Evolutionary conservation across 2,113 vertebrate genomes (phyloP).

Genomic region (Petroica traversi): DNA sequence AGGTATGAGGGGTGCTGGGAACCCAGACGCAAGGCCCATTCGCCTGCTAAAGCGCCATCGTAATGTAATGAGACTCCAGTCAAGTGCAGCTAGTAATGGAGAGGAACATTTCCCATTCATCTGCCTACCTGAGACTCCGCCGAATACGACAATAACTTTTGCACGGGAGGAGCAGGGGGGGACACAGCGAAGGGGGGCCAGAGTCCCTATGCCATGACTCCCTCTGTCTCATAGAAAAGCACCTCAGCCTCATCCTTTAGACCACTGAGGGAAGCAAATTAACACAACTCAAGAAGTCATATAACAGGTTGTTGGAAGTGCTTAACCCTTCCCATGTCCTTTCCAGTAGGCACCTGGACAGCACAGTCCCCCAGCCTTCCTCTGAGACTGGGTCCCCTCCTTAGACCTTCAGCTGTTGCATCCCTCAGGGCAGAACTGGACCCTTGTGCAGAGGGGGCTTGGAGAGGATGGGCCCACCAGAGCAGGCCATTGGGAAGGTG

Average conservation of each 20-base stretch:
- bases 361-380: background rate
- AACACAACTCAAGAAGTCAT: background rate
- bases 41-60: slow-evolving; percentile 92
- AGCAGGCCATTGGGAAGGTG: background rate
- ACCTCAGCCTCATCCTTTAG: slow-evolving; percentile 18
- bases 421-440: background rate
- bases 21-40: slow-evolving; percentile 91
- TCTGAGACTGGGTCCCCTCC: background rate
- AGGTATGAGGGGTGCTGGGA: slow-evolving; percentile 92
- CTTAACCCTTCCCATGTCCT: background rate
- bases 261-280: background rate
- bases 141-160: slow-evolving; percentile 86
- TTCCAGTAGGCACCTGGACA: background rate
- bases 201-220: slow-evolving; percentile 16
- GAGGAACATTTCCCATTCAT: slow-evolving; percentile 93
- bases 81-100: slow-evolving; percentile 93
- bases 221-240: background rate
- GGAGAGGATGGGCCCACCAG: background rate
- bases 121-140: slow-evolving; percentile 93
- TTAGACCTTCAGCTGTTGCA: background rate
- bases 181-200: background rate
- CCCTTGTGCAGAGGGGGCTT: background rate
- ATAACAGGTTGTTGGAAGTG: background rate
- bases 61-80: slow-evolving; percentile 93
- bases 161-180: slow-evolving; percentile 40